These are phyloP conservation scores for Chaitophorus viminalis DNA, from an alignment of 2,888 invertebrate genomes.

Conservation along the genomic window DNA sequence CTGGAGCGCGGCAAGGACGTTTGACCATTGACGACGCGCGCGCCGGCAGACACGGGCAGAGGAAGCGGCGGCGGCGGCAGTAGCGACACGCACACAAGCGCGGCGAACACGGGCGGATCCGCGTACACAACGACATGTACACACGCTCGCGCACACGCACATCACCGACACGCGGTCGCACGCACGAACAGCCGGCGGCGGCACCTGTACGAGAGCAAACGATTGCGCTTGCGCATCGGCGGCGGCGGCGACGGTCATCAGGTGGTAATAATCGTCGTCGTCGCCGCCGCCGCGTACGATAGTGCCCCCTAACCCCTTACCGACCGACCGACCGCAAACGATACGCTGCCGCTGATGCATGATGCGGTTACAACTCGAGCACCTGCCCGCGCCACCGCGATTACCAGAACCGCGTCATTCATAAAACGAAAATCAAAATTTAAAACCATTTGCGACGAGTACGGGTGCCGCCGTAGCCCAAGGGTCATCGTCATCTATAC, in stretches of 20 bases:
- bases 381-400: not conserved
- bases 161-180: not conserved
- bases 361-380: not conserved
- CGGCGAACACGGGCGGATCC: not conserved
- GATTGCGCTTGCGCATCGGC: conserved; percentile 51
- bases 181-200: conserved; percentile 1
- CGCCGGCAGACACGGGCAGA: conserved; percentile 31
- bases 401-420: not conserved
- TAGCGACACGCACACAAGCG: conserved; percentile 24
- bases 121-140: conserved; percentile 26
- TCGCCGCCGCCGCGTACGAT: not conserved
- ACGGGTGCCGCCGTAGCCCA: no score
- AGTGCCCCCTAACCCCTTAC: not conserved
- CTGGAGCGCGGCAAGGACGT: conserved; percentile 62
- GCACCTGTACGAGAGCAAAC: conserved; percentile 48
- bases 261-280: conserved; percentile 41
- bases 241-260: conserved; percentile 40
- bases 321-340: not conserved
- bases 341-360: not conserved
- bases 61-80: conserved; percentile 48
- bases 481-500: no score
- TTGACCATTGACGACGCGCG: conserved; percentile 62
- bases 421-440: not conserved
- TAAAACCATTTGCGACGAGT: no score
- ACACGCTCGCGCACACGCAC: not conserved